A percentile compares a stretch with the other conserved stretches of the same genome.
phyloP scores from a whole-genome alignment of 1,140 invertebrate genomes.

The Trichonephila inaurata region DNA sequence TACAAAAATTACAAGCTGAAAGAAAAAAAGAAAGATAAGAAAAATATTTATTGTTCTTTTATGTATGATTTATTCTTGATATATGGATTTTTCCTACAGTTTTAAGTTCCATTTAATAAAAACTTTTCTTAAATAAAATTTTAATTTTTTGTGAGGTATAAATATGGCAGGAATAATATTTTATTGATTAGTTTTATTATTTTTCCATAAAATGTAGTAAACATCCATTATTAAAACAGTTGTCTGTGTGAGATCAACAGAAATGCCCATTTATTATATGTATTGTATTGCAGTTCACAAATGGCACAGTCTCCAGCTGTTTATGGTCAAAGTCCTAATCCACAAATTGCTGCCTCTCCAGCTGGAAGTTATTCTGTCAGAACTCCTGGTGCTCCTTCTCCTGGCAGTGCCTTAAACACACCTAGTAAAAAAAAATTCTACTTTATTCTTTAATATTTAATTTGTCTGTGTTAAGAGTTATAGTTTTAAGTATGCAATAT shows the following conservation, averaged over 20 bases:
- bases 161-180: no score
- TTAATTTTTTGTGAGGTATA: no score
- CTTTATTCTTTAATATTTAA: no score
- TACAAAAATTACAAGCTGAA: no score
- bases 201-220: slow-evolving; percentile 18
- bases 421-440: slow-evolving; percentile 78
- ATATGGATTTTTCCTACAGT: no score
- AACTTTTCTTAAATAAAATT: no score
- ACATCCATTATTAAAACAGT: background rate
- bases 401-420: slow-evolving; percentile 80
- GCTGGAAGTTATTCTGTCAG: slow-evolving; percentile 79
- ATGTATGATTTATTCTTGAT: no score
- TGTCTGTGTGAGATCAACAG: background rate
- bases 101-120: no score
- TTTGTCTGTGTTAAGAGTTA: no score
- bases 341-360: slow-evolving; percentile 78
- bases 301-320: slow-evolving; percentile 87
- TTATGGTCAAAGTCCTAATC: slow-evolving; percentile 78
- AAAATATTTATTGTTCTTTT: no score
- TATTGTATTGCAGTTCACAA: slow-evolving; percentile 79
- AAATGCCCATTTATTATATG: background rate
- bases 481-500: no score
- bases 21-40: no score
- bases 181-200: background rate
- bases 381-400: slow-evolving; percentile 82